Evolutionary conservation across 2,797 vertebrate species (phyloP).

Genomic region (Decapterus maruadsi): DNA sequence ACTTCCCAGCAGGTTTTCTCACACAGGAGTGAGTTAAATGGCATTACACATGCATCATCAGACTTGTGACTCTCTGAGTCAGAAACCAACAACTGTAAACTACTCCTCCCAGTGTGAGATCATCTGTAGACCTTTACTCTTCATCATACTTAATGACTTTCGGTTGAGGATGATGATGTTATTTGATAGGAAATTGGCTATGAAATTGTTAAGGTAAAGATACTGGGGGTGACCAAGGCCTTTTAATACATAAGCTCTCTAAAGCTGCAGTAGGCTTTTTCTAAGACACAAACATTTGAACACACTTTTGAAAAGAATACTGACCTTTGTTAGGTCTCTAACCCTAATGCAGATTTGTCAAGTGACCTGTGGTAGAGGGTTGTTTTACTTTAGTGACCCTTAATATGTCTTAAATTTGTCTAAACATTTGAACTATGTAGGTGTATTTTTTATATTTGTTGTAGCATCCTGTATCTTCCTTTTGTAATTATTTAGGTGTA

Average conservation of each 20-base stretch:
- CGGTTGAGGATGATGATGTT: no score
- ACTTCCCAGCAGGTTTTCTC: neutral
- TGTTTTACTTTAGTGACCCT: constrained; percentile 54
- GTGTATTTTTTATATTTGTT: constrained; percentile 46
- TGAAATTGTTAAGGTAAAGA: neutral
- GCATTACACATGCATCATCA: constrained; percentile 14
- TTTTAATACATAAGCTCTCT: neutral
- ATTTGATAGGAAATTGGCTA: neutral
- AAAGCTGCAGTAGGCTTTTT: neutral
- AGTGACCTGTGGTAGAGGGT: constrained; percentile 20
- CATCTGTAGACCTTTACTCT: neutral
- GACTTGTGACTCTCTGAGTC: constrained; percentile 40
- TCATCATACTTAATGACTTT: neutral
- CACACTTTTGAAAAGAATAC: neutral
- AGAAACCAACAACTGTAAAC: neutral
- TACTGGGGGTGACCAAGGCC: neutral
- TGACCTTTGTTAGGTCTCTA: neutral
- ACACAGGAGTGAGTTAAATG: neutral
- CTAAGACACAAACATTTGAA: neutral
- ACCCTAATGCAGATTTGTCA: neutral
- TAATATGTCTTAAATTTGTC: constrained; percentile 50
- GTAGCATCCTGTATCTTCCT: constrained; percentile 20
- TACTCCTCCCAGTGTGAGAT: constrained; percentile 8
- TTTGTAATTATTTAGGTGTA: constrained; percentile 51
- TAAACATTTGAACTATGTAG: constrained; percentile 42